phyloP scores from a whole-genome alignment of 1,140 invertebrate genomes.

The Pseudomyrmex pallidus region DNA sequence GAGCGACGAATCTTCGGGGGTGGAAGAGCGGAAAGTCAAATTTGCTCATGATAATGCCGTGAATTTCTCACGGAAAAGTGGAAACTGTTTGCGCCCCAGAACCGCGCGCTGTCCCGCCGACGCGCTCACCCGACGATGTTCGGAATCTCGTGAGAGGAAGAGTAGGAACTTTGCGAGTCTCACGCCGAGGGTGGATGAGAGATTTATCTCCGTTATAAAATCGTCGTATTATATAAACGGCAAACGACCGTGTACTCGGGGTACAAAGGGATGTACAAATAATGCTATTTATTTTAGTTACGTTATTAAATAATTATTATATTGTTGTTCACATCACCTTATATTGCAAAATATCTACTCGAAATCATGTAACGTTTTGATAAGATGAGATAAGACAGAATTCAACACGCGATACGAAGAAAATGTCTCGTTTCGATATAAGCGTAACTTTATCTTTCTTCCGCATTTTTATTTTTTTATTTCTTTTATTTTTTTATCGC shows the following conservation, averaged over 20 bases:
- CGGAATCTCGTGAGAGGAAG: slow-evolving; percentile 63
- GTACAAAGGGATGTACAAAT: not conserved
- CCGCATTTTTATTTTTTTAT: too few species aligned
- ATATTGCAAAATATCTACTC: too few species aligned
- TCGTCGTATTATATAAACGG: slow-evolving; percentile 9
- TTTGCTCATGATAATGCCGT: slow-evolving; percentile 79
- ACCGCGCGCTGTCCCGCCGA: slow-evolving; percentile 17
- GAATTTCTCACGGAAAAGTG: slow-evolving; percentile 69
- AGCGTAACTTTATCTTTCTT: too few species aligned
- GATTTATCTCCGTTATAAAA: slow-evolving; percentile 26
- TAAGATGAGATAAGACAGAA: too few species aligned
- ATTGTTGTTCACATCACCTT: not conserved
- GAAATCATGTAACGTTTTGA: too few species aligned
- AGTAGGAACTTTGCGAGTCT: slow-evolving; percentile 12
- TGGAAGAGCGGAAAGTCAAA: slow-evolving; percentile 75
- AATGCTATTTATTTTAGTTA: not conserved
- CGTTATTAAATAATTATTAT: not conserved
- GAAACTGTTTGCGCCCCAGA: slow-evolving; percentile 70
- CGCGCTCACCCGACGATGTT: slow-evolving; percentile 16
- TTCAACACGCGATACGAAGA: too few species aligned
- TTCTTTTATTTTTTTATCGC: too few species aligned
- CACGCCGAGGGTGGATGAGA: not conserved
- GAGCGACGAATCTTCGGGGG: slow-evolving; percentile 24
- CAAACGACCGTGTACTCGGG: not conserved
- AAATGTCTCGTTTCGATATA: too few species aligned